Evolutionary conservation across 2,113 vertebrate genomes (phyloP).

Genomic region (Delphinapterus leucas): DNA sequence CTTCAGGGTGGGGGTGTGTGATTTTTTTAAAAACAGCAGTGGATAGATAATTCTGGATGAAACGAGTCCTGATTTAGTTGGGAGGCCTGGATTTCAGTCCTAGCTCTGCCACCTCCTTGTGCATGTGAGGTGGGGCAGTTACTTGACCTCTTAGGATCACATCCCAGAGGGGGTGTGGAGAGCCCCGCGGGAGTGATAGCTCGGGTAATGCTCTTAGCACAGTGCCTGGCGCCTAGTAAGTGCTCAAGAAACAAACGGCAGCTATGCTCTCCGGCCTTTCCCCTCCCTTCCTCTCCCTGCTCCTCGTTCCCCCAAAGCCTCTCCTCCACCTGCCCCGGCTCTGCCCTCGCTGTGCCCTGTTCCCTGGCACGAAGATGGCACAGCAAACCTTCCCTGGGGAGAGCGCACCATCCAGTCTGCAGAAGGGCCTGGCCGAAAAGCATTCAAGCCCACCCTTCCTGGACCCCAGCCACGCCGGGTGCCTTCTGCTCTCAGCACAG

Average conservation of each 20-base stretch:
- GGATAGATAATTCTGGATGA: conserved; percentile 33
- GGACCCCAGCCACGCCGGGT: accelerated
- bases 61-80: background rate
- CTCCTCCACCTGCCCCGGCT: background rate
- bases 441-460: background rate
- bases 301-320: background rate
- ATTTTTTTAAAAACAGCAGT: background rate
- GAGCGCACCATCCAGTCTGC: background rate
- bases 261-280: background rate
- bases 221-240: background rate
- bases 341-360: background rate
- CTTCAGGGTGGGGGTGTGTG: background rate
- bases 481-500: background rate
- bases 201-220: background rate
- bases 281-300: background rate
- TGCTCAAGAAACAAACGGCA: background rate
- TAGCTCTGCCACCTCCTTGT: background rate
- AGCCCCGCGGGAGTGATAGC: too few relatives aligned
- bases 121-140: background rate
- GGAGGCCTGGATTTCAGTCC: background rate
- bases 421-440: background rate
- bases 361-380: background rate
- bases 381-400: background rate
- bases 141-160: background rate
- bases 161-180: background rate